Base-by-base conservation (phyloP, 2,113 vertebrate species). In the Crotophaga sulcirostris region DNA sequence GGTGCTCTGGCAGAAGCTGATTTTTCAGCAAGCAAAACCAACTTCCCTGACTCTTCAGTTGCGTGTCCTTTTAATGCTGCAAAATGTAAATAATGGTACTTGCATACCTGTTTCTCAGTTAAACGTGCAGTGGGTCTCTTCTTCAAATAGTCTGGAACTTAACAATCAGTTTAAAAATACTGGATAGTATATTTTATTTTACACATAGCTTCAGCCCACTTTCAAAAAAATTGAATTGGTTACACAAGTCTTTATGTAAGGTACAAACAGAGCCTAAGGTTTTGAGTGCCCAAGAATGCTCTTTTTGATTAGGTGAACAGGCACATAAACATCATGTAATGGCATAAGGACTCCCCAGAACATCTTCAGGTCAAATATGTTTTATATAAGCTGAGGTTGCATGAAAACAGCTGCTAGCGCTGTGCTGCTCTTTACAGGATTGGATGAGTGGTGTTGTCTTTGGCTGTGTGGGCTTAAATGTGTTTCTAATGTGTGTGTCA, bases 401-500 rank as follows among this genome's bases (percentile, higher is more conserved):
- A 82, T 96, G 94, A 92, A 92, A 94, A 92, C 63, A 49, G 95
- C 95, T 96, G 95, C 92, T 98, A 97, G 97, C 26, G 78, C 67
- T 96, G 90, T 97, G 97, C 98, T 98, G 96, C 98, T 98, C 98
- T 98, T 98, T 98, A 98, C 98, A 98, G 98, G 98, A 97, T 97
- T 96, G 96, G 95, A 95, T 98, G 98, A 97, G 97, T 97, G 97
- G 96, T 97, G 97, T 98, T 98, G 97, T 98, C 97, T 98, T 97
- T 98, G 98, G 97, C 94, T 98, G 98, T 96, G 91, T 98, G 98
- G 97, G 96, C 95, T 98, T 98, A 96, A 97, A 95, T 95, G 97
- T 98, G 95, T 98, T 98, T 98, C 98, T 98, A 98, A 98, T 98
- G 98, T 98, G 95, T 98, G 92, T 98, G 97, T 98, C 97, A 98